Evolutionary conservation across 2,797 vertebrate genomes (phyloP).

Genomic region (Falco columbarius): DNA sequence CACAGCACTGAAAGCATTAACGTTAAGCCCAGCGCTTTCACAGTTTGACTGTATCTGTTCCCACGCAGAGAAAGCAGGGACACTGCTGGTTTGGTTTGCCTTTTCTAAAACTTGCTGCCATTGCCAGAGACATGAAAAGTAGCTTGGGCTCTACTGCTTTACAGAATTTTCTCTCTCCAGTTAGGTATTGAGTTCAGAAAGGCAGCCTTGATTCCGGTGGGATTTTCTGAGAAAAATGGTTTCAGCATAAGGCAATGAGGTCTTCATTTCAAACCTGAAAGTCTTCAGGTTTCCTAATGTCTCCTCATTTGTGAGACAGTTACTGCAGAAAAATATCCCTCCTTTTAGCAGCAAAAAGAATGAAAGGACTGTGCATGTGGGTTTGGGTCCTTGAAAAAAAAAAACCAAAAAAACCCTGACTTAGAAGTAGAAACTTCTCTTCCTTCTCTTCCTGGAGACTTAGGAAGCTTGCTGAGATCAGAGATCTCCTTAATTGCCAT

Average conservation of each 20-base stretch:
- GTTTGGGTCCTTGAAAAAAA: not conserved
- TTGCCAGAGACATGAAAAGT: not conserved
- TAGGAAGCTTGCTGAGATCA: conserved; percentile 43
- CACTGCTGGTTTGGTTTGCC: not conserved
- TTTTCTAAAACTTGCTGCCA: not conserved
- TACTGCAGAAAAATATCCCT: not conserved
- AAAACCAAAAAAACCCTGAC: not conserved
- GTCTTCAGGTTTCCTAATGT: not conserved
- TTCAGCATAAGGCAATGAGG: not conserved
- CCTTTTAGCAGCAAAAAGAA: not conserved
- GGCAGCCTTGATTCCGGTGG: not conserved
- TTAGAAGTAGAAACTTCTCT: conserved; percentile 21
- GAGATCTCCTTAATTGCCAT: conserved; percentile 51
- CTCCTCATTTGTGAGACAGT: not conserved
- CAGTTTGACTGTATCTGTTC: not conserved
- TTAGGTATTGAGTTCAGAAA: not conserved
- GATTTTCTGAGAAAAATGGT: not conserved
- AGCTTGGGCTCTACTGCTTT: not conserved
- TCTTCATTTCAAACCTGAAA: not conserved
- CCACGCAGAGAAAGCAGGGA: not conserved
- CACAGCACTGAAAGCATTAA: not conserved
- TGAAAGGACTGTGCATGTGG: not conserved
- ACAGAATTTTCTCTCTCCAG: not conserved
- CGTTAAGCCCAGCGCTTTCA: not conserved
- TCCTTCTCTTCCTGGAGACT: conserved; percentile 7